phyloP scores from a whole-genome alignment of 2,113 vertebrate species.

The Notarius lentiginosus region DNA sequence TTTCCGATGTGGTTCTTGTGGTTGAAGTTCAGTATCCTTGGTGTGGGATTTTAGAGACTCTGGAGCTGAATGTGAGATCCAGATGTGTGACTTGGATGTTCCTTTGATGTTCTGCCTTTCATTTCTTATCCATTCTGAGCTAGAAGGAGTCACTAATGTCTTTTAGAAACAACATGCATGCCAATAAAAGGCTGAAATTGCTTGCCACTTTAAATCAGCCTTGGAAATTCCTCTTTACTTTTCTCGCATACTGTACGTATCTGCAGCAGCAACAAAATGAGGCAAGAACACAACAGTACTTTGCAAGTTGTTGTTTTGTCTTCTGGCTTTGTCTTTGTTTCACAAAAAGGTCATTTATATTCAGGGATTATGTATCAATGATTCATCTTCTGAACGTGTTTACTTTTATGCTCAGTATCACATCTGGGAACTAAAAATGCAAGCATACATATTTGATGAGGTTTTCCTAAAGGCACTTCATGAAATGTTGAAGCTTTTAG shows the following conservation, averaged over 20 bases:
- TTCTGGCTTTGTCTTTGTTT: not conserved
- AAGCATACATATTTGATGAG: conserved; percentile 63
- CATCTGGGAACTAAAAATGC: conserved; percentile 55
- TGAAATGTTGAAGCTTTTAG: conserved; percentile 60
- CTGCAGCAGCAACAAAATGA: not conserved
- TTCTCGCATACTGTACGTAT: not conserved
- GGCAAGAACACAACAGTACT: not conserved
- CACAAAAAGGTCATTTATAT: conserved; percentile 22
- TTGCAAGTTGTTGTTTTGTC: not conserved
- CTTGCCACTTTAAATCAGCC: not conserved
- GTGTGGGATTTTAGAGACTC: not conserved
- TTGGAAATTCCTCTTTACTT: not conserved
- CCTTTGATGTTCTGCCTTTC: not conserved
- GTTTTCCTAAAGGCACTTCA: conserved; percentile 58
- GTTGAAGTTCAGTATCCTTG: not conserved
- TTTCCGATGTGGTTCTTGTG: not conserved
- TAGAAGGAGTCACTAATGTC: not conserved
- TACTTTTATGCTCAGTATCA: conserved; percentile 36
- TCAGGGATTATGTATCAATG: conserved; percentile 46
- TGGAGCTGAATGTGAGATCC: not conserved
- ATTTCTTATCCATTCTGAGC: not conserved
- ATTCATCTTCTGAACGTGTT: conserved; percentile 33
- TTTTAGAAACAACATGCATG: not conserved
- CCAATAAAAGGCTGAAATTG: not conserved
- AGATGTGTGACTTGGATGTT: not conserved